Conservation (phyloP, 2,113 vertebrate species). For the Craseonycteris thonglongyai region DNA sequence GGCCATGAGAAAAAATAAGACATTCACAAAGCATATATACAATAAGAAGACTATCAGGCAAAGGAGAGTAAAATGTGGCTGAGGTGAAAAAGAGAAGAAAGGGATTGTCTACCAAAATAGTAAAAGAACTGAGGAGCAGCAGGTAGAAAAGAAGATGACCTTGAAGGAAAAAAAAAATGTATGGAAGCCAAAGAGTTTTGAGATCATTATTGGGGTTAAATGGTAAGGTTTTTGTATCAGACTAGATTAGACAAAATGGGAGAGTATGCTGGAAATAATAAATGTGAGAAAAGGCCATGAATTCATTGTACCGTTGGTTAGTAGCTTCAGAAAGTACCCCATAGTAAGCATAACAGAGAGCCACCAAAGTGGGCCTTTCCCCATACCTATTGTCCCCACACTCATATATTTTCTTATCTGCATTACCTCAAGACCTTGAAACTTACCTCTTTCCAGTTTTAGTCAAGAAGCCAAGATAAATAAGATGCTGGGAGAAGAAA, state of each 20-base stretch:
- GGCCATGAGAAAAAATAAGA: not conserved
- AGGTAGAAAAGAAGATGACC: not conserved
- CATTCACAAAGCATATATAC: not conserved
- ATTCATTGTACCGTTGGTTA: not conserved
- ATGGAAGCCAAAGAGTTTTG: not conserved
- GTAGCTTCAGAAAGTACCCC: not conserved
- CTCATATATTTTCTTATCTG: not conserved
- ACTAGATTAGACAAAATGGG: not conserved
- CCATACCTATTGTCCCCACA: not conserved
- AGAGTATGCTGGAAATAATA: not conserved
- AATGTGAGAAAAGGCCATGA: not conserved
- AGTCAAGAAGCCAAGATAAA: not conserved
- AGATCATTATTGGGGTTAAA: not conserved
- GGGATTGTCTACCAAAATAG: not conserved
- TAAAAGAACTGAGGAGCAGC: not conserved
- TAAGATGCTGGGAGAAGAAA: not conserved
- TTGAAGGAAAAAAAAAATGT: accelerated
- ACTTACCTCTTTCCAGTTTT: not conserved
- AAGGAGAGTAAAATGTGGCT: not conserved
- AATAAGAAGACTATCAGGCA: not conserved
- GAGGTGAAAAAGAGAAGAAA: not conserved
- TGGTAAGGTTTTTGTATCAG: not conserved
- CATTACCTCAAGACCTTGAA: not conserved
- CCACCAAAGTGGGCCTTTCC: not conserved
- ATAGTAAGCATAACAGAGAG: not conserved